Evolutionary conservation across 2,113 vertebrate species (phyloP).

Genomic region (Pleuronectes platessa): DNA sequence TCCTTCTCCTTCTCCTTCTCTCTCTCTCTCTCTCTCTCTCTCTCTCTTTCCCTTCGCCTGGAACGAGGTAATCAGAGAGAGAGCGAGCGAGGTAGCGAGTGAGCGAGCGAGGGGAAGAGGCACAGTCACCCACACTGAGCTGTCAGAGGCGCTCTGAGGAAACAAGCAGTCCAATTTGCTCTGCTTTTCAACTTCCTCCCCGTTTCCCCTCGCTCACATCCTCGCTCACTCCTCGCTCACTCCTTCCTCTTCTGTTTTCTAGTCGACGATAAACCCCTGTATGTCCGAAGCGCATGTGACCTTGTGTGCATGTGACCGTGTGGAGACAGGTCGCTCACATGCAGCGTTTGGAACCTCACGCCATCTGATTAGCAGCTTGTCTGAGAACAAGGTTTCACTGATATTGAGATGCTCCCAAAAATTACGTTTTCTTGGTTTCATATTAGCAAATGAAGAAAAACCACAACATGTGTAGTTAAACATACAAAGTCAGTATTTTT

Average conservation of each 20-base stretch:
- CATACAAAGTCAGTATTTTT: no score
- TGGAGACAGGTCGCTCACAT: neutral
- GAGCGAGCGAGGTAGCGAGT: slow-evolving; percentile 57
- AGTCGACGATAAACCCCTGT: slow-evolving; percentile 62
- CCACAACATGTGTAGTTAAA: no score
- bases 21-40: slow-evolving; percentile 56
- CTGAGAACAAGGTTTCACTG: slow-evolving; percentile 6
- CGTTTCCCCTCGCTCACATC: slow-evolving; percentile 37
- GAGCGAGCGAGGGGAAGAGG: slow-evolving; percentile 46
- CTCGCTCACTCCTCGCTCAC: slow-evolving; percentile 39
- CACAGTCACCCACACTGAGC: slow-evolving; percentile 72
- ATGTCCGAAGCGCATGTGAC: slow-evolving; percentile 31
- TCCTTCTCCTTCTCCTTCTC: slow-evolving; percentile 63
- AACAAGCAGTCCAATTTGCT: slow-evolving; percentile 80
- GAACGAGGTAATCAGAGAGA: slow-evolving; percentile 73
- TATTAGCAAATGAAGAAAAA: no score
- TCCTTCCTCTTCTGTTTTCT: slow-evolving; percentile 52
- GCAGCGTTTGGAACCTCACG: slow-evolving; percentile 38
- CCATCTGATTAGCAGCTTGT: slow-evolving; percentile 33
- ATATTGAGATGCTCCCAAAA: neutral
- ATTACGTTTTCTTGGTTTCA: no score
- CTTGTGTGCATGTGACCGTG: no score
- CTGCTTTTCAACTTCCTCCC: slow-evolving; percentile 71
- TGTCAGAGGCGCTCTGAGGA: slow-evolving; percentile 76
- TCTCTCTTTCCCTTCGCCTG: slow-evolving; percentile 41